Conservation (phyloP, 2,113 vertebrate species). For the Poicephalus meyeri region DNA sequence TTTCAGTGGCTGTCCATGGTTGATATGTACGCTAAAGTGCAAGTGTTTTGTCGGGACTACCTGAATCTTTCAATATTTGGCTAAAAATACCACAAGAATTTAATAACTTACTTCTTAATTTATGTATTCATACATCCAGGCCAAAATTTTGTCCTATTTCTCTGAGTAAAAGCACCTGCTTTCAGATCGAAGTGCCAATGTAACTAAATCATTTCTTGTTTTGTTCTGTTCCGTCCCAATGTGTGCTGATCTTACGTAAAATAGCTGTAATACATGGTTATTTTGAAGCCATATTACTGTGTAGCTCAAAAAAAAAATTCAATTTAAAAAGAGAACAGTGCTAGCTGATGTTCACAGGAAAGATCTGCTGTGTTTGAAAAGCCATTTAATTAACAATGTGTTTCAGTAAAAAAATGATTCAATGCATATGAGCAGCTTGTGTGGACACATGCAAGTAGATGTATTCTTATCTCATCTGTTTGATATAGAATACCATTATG, state of each 20-base stretch:
- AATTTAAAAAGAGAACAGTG: neutral
- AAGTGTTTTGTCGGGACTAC: neutral
- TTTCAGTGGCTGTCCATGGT: rapidly evolving
- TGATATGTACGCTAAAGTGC: neutral
- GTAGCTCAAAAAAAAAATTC: neutral
- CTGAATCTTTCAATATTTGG: neutral
- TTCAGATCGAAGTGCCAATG: neutral
- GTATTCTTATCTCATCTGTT: neutral
- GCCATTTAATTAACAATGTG: neutral
- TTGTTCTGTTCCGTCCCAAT: neutral
- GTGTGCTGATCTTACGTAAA: neutral
- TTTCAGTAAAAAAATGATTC: neutral
- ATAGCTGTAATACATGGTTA: neutral
- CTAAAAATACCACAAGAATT: neutral
- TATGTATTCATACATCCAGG: neutral
- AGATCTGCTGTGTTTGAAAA: neutral
- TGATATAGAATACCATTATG: neutral
- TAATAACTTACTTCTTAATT: neutral
- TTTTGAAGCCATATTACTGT: neutral
- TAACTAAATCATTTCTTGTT: neutral
- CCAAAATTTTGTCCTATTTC: neutral
- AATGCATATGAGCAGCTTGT: neutral
- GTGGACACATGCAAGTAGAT: neutral
- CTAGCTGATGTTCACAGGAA: neutral
- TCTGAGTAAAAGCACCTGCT: neutral